These are phyloP conservation scores for Drosophila cognata DNA, from an alignment of 2,888 invertebrate genomes.

Conservation along the genomic window DNA sequence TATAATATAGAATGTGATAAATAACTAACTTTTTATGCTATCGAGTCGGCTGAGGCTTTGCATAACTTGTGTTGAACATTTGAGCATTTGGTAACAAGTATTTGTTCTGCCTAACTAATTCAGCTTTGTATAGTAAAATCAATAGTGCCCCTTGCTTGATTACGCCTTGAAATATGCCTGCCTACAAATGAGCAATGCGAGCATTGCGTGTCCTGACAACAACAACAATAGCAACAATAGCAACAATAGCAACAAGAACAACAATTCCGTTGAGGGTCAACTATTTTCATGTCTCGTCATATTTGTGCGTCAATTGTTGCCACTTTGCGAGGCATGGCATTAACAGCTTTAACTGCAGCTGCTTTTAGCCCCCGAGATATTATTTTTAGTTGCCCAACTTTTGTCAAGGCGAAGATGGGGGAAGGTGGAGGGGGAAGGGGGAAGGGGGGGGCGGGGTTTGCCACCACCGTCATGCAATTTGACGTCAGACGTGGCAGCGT, in stretches of 20 bases:
- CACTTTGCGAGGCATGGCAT: conserved; percentile 30
- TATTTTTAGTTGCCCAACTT: conserved; percentile 39
- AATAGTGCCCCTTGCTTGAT: conserved; percentile 27
- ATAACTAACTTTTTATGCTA: background rate
- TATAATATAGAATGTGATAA: background rate
- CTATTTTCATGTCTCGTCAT: conserved; percentile 20
- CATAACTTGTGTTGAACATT: no score
- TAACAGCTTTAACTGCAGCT: conserved; percentile 46
- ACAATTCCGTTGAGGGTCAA: conserved; percentile 28
- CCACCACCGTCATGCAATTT: conserved; percentile 55
- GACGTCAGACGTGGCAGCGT: conserved; percentile 49
- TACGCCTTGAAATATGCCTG: conserved; percentile 10
- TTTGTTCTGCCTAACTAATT: conserved; percentile 2
- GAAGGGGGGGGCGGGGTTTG: no score
- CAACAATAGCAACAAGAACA: background rate
- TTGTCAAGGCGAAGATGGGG: conserved; percentile 13
- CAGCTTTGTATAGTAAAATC: conserved; percentile 24
- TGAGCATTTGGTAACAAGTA: conserved; percentile 4
- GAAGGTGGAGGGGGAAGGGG: no score
- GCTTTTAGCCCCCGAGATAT: conserved; percentile 4
- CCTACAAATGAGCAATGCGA: conserved; percentile 32
- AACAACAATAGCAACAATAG: background rate
- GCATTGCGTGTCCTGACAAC: conserved; percentile 41
- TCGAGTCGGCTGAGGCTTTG: background rate
- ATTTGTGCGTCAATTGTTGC: conserved; percentile 47